Evolutionary conservation across 2,888 invertebrate genomes (phyloP).

Genomic region (Eupeodes luniger): DNA sequence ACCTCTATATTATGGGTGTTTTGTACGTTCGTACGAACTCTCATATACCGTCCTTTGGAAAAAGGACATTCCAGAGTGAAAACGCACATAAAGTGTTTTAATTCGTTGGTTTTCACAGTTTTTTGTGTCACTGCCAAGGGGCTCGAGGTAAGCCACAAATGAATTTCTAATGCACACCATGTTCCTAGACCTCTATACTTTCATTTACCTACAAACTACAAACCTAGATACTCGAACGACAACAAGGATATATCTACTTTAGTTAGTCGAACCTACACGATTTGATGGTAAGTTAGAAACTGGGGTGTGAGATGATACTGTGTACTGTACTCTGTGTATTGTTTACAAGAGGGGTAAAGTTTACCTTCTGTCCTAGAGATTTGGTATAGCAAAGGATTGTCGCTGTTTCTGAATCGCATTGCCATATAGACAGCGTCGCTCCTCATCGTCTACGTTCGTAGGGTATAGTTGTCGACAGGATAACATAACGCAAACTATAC

Average conservation of each 20-base stretch:
- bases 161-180: slow-evolving; percentile 71
- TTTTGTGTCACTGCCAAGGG: slow-evolving; percentile 57
- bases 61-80: not conserved
- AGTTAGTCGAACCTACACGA: slow-evolving; percentile 21
- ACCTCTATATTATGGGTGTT: not conserved
- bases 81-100: slow-evolving; percentile 34
- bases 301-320: not conserved
- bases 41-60: not conserved
- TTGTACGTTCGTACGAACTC: not conserved
- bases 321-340: not conserved
- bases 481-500: slow-evolving; percentile 61
- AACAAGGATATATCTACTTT: slow-evolving; percentile 4
- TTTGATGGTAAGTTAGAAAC: not conserved
- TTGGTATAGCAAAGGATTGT: slow-evolving; percentile 21
- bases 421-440: not conserved
- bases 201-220: not conserved
- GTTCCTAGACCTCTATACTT: not conserved
- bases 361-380: slow-evolving; percentile 57
- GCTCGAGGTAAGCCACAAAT: slow-evolving; percentile 67
- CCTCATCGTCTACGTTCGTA: not conserved
- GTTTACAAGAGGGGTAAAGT: slow-evolving; percentile 32
- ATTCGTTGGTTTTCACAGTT: slow-evolving; percentile 44
- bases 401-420: slow-evolving; percentile 2
- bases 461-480: slow-evolving; percentile 15
- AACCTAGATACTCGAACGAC: not conserved